Conservation (phyloP, 2,888 invertebrate species). For the Lasioglossum figueresi region DNA sequence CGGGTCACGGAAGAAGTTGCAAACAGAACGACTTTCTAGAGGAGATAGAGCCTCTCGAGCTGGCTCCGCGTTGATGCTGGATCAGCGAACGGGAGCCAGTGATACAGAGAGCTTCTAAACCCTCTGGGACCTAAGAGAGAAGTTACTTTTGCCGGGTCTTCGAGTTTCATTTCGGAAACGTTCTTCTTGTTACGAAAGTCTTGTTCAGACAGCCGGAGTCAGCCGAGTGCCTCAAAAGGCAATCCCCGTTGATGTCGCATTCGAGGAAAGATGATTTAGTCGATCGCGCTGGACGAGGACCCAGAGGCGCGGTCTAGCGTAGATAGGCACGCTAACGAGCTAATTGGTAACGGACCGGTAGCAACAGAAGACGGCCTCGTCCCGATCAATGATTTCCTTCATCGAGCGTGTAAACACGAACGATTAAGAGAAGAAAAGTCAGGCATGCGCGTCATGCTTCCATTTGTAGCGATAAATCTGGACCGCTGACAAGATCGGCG, state of each 20-base stretch:
- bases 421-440: conserved; percentile 38
- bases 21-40: conserved; percentile 18
- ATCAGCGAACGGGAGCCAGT: not conserved
- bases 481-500: not conserved
- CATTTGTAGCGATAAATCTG: not conserved
- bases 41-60: conserved; percentile 21
- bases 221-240: not conserved
- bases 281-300: conserved; percentile 24
- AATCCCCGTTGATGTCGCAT: not conserved
- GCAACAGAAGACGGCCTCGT: conserved; percentile 42
- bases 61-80: not conserved
- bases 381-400: conserved; percentile 62
- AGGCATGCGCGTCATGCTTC: not conserved
- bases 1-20: conserved; percentile 29
- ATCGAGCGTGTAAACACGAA: conserved; percentile 55
- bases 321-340: conserved; percentile 47
- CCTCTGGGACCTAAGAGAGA: not conserved
- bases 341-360: conserved; percentile 57
- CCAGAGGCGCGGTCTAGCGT: conserved; percentile 29
- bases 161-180: not conserved
- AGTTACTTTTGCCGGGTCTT: not conserved
- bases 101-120: not conserved
- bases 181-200: not conserved
- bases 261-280: conserved; percentile 15
- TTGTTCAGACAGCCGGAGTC: not conserved